phyloP scores from a whole-genome alignment of 1,140 invertebrate species.

The Solenopsis invicta region DNA sequence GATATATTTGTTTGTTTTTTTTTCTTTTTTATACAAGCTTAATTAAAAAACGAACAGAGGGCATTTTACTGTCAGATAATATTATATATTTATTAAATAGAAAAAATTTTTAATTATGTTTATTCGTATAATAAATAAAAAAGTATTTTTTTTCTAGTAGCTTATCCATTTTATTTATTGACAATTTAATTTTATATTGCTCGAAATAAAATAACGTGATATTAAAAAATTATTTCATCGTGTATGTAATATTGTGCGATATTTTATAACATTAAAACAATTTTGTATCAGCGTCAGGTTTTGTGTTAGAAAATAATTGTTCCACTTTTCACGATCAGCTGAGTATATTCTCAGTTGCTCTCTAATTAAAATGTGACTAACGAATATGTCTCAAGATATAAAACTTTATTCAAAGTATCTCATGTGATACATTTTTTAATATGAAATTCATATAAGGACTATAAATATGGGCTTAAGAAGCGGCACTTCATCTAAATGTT shows the following conservation, averaged over 20 bases:
- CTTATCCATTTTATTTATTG: too few relatives aligned
- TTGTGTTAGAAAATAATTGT: not conserved
- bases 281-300: not conserved
- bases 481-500: slow-evolving; percentile 42
- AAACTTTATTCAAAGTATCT: not conserved
- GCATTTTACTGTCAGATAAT: too few relatives aligned
- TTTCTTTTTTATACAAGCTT: too few relatives aligned
- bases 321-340: not conserved
- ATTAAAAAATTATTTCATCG: too few relatives aligned
- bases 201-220: too few relatives aligned
- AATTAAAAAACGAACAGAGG: too few relatives aligned
- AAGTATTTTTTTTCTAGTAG: too few relatives aligned
- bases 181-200: too few relatives aligned
- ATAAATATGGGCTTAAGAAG: slow-evolving; percentile 8
- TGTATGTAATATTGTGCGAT: not conserved
- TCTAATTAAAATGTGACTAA: not conserved
- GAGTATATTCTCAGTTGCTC: not conserved
- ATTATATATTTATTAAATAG: too few relatives aligned
- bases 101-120: too few relatives aligned
- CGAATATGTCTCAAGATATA: not conserved
- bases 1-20: too few relatives aligned
- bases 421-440: not conserved
- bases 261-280: not conserved
- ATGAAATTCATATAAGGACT: not conserved
- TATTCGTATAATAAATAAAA: too few relatives aligned